phyloP scores from a whole-genome alignment of 1,140 invertebrate genomes.

The Physella acuta region DNA sequence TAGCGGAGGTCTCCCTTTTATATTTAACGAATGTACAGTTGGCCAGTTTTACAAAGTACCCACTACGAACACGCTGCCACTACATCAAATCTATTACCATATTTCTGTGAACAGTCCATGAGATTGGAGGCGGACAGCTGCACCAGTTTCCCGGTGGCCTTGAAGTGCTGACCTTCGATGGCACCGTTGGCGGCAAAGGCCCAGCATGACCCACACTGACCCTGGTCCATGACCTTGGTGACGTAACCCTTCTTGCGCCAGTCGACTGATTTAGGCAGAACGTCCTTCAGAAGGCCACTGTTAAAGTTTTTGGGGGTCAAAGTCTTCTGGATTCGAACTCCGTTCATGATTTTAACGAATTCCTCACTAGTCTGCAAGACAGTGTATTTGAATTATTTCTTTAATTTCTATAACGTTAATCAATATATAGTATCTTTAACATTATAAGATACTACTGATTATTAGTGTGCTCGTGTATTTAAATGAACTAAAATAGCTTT shows the following conservation, averaged over 20 bases:
- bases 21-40: neutral
- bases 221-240: constrained; percentile 62
- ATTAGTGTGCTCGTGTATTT: too few relatives aligned
- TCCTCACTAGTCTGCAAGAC: neutral
- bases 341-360: neutral
- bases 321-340: neutral
- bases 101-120: constrained; percentile 80
- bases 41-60: neutral
- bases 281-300: neutral
- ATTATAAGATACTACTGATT: too few relatives aligned
- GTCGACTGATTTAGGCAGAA: constrained; percentile 46
- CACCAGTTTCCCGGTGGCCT: constrained; percentile 78
- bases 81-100: too few relatives aligned
- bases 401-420: too few relatives aligned
- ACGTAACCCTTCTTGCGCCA: constrained; percentile 62
- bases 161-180: constrained; percentile 92
- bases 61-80: neutral
- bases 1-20: neutral
- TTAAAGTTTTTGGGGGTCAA: neutral
- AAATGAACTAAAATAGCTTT: too few relatives aligned
- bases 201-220: constrained; percentile 58
- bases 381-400: too few relatives aligned
- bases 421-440: too few relatives aligned
- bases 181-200: constrained; percentile 72
- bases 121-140: constrained; percentile 96